phyloP scores from a whole-genome alignment of 2,797 vertebrate genomes.

The Tragelaphus eurycerus region DNA sequence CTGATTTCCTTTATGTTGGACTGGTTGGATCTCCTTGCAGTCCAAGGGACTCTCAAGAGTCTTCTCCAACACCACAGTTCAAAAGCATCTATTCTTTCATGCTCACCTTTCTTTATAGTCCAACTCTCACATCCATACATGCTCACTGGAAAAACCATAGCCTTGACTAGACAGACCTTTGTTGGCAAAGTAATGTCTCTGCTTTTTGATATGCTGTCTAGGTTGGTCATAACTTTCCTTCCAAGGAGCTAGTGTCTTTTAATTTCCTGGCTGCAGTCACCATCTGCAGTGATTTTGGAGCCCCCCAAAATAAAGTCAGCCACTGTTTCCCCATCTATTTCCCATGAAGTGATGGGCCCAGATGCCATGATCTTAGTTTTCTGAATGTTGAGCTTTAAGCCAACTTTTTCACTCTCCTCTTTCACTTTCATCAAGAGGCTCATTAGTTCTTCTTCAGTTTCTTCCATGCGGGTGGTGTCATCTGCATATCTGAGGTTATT shows the following conservation, averaged over 20 bases:
- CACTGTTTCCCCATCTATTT: neutral
- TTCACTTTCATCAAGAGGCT: neutral
- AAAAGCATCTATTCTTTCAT: neutral
- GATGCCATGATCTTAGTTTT: neutral
- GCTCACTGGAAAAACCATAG: neutral
- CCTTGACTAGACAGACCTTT: neutral
- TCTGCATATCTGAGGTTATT: neutral
- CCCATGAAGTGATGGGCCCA: neutral
- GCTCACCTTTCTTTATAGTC: neutral
- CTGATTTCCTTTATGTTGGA: neutral
- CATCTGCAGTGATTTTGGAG: neutral
- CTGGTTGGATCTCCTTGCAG: neutral
- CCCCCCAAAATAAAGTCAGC: rapidly evolving
- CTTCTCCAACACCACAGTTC: neutral
- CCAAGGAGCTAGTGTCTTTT: neutral
- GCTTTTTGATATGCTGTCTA: neutral
- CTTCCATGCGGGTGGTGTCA: neutral
- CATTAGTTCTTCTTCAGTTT: neutral
- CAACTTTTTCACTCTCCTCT: neutral
- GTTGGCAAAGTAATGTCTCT: neutral
- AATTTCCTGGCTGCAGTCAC: neutral
- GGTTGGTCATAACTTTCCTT: neutral
- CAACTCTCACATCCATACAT: neutral
- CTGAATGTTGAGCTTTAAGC: neutral
- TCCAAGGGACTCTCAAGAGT: neutral